Conservation (phyloP, 2,797 vertebrate species). For the Betta splendens region DNA sequence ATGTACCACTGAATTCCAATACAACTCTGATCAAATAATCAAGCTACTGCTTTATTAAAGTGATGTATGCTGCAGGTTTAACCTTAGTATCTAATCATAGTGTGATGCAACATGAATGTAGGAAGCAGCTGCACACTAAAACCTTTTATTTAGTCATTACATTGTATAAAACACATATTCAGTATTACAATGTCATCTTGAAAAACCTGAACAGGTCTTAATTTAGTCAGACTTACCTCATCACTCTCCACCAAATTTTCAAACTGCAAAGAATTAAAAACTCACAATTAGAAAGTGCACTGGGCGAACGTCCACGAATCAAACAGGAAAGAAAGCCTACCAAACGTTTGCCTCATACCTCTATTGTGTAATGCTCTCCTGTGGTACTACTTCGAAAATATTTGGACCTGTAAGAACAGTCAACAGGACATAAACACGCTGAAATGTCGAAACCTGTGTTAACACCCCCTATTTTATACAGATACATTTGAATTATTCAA, state of each 20-base stretch:
- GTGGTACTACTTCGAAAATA: constrained; percentile 92
- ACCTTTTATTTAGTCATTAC: constrained; percentile 27
- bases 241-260: constrained; percentile 98
- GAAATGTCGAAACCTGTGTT: too few relatives aligned
- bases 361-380: constrained; percentile 95
- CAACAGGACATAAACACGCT: background rate
- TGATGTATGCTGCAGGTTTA: background rate
- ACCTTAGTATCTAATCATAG: constrained; percentile 23
- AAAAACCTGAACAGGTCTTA: background rate
- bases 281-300: constrained; percentile 21
- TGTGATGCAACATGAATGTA: background rate
- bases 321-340: background rate
- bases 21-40: constrained; percentile 12
- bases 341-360: constrained; percentile 77
- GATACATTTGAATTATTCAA: too few relatives aligned
- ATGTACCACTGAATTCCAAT: background rate
- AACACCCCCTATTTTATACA: too few relatives aligned
- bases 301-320: too few relatives aligned
- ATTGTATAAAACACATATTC: constrained; percentile 1
- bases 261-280: constrained; percentile 87
- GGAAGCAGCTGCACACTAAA: background rate
- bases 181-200: background rate
- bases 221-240: constrained; percentile 84
- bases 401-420: constrained; percentile 86
- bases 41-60: constrained; percentile 17